Conservation (phyloP, 1,140 invertebrate species). For the Drosophila pallidifrons region DNA sequence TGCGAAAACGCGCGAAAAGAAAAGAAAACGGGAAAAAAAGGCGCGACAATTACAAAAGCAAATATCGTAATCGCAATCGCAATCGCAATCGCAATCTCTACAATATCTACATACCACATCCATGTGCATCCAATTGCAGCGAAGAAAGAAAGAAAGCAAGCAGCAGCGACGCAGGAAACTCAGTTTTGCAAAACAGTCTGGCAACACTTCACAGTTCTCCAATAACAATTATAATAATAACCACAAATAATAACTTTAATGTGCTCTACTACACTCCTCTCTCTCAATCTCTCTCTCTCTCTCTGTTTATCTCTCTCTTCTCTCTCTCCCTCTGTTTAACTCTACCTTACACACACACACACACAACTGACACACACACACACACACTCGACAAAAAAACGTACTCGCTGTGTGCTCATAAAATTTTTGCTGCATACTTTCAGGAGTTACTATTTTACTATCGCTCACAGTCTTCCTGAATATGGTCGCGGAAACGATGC, state of each 20-base stretch:
- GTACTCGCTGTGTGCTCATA: not conserved
- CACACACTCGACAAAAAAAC: not conserved
- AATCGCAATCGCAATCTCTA: not conserved
- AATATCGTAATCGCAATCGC: not conserved
- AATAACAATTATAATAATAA: constrained; percentile 11
- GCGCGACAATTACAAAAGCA: constrained; percentile 14
- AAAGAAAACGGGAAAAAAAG: constrained; percentile 21
- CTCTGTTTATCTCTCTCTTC: not conserved
- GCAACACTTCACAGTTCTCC: constrained; percentile 7
- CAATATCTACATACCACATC: not conserved
- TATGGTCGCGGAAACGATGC: constrained; percentile 95
- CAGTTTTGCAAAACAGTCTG: not conserved
- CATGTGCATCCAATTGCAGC: constrained; percentile 29
- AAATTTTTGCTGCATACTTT: constrained; percentile 62
- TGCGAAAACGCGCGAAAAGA: constrained; percentile 42
- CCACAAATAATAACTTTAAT: constrained; percentile 1
- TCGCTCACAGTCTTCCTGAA: constrained; percentile 99
- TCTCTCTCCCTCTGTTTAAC: constrained; percentile 4
- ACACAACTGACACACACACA: not conserved
- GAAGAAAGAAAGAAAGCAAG: constrained; percentile 36
- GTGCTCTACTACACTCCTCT: constrained; percentile 25
- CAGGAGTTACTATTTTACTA: constrained; percentile 99
- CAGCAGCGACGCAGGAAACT: constrained; percentile 38
- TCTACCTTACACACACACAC: constrained; percentile 5
- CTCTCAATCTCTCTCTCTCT: not conserved